These are phyloP conservation scores for Drosophila busckii DNA, from an alignment of 1,140 invertebrate genomes.

Conservation along the genomic window DNA sequence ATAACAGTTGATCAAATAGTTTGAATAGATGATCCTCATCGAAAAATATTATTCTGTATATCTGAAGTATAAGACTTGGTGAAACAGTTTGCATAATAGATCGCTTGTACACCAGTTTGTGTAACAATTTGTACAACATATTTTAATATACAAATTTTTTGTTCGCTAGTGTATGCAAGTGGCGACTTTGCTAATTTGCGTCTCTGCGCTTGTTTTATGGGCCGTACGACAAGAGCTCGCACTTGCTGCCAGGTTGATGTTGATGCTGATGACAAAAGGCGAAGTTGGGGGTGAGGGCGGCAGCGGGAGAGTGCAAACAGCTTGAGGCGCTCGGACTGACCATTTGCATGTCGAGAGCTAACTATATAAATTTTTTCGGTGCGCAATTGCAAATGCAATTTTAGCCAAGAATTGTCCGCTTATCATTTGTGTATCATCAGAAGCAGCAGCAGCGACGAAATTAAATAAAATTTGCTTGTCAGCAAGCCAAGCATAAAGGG, in stretches of 20 bases:
- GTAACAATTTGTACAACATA: not conserved
- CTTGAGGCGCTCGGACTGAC: constrained; percentile 12
- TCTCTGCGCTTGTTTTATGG: constrained; percentile 46
- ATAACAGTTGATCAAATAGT: no score
- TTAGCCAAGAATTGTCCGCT: constrained; percentile 41
- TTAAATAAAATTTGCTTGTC: constrained; percentile 68
- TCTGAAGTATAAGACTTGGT: no score
- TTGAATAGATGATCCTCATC: no score
- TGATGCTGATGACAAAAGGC: constrained; percentile 57
- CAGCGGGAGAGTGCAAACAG: constrained; percentile 19
- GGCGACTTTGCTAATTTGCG: not conserved
- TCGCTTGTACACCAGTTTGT: no score
- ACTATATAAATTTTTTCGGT: constrained; percentile 22
- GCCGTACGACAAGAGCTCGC: constrained; percentile 26
- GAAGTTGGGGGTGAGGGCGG: no score
- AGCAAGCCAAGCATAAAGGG: constrained; percentile 48
- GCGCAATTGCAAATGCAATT: constrained; percentile 70
- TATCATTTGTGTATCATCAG: constrained; percentile 59
- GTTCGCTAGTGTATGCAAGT: constrained; percentile 32
- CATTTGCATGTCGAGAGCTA: constrained; percentile 17
- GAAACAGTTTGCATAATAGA: no score
- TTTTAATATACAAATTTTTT: not conserved
- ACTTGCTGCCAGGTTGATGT: constrained; percentile 62
- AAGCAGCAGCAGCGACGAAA: constrained; percentile 30
- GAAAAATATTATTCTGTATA: no score